These are phyloP conservation scores for Enteromius paludinosus DNA, from an alignment of 2,797 vertebrate genomes.

Conservation along the genomic window DNA sequence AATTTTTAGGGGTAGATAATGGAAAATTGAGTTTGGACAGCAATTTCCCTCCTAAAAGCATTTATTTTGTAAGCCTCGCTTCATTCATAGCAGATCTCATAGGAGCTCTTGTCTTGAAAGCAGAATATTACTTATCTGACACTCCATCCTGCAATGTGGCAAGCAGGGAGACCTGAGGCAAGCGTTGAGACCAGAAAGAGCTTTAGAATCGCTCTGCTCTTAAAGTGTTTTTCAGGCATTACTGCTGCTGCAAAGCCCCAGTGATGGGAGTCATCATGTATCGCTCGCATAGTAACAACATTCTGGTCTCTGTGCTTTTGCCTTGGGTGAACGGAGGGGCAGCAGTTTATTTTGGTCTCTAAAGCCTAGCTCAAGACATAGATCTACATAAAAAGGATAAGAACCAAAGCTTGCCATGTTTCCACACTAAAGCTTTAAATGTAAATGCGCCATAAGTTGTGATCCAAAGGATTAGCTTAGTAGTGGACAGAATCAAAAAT, in stretches of 20 bases:
- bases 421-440: constrained; percentile 20
- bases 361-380: constrained; percentile 33
- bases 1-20: background rate
- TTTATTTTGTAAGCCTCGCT: constrained; percentile 50
- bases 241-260: constrained; percentile 70
- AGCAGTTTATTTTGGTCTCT: constrained; percentile 48
- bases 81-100: constrained; percentile 27
- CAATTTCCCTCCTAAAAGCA: constrained; percentile 20
- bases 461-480: constrained; percentile 7
- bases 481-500: constrained; percentile 12
- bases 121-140: constrained; percentile 61
- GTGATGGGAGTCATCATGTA: constrained; percentile 69
- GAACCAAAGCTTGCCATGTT: constrained; percentile 26
- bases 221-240: constrained; percentile 71
- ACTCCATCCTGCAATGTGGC: constrained; percentile 60
- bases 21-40: constrained; percentile 9
- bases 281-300: constrained; percentile 64
- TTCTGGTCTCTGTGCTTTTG: constrained; percentile 37
- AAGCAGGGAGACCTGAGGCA: constrained; percentile 56
- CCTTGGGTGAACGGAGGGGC: constrained; percentile 45
- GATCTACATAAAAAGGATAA: constrained; percentile 20
- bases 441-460: constrained; percentile 12
- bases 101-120: constrained; percentile 32
- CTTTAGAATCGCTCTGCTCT: constrained; percentile 68
- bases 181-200: constrained; percentile 61